These are phyloP conservation scores for Apomyelois bistriatella DNA, from an alignment of 2,888 invertebrate genomes.

Conservation along the genomic window DNA sequence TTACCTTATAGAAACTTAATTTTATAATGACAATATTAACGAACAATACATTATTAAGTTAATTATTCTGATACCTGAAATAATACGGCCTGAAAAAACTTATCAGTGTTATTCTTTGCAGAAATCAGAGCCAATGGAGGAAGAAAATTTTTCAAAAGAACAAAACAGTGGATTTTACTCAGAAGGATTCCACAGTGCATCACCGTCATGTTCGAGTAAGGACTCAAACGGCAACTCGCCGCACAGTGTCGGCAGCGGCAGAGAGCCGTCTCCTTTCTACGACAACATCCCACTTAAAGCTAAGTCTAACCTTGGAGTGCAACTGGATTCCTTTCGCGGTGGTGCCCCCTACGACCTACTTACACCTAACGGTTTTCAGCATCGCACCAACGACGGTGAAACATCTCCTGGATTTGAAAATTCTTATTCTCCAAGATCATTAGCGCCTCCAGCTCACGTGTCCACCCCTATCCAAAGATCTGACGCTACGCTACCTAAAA, in stretches of 20 bases:
- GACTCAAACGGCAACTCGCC: conserved; percentile 75
- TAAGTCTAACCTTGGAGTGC: conserved; percentile 67
- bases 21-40: too few species aligned
- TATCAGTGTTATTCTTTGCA: too few species aligned
- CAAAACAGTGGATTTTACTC: conserved; percentile 82
- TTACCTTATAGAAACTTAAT: conserved; percentile 19
- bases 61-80: too few species aligned
- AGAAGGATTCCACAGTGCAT: conserved; percentile 81
- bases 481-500: conserved; percentile 70
- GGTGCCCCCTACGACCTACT: conserved; percentile 79
- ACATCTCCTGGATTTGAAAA: conserved; percentile 54
- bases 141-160: conserved; percentile 70
- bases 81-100: too few species aligned
- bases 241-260: conserved; percentile 63
- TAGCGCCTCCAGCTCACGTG: conserved; percentile 54
- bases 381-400: conserved; percentile 50
- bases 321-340: conserved; percentile 61
- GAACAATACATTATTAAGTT: too few species aligned
- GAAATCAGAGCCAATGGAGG: conserved; percentile 80
- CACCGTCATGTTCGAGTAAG: conserved; percentile 79
- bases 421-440: conserved; percentile 54
- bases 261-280: conserved; percentile 62
- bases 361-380: conserved; percentile 81
- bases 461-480: conserved; percentile 59
- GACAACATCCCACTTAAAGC: conserved; percentile 64